phyloP scores from a whole-genome alignment of 2,888 invertebrate genomes.

The Cheilosia impressa region DNA sequence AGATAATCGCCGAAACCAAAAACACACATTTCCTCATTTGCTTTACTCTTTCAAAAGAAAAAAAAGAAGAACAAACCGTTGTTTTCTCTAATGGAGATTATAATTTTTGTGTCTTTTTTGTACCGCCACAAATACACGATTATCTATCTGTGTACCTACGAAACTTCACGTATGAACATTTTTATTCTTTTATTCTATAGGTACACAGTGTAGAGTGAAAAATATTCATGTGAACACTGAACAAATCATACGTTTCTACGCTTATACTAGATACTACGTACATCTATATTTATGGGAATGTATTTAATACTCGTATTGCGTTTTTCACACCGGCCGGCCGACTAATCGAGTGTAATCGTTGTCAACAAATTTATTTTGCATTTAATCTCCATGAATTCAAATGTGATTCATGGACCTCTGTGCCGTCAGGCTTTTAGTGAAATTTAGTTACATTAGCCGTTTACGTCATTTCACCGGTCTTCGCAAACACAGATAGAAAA shows the following conservation, averaged over 20 bases:
- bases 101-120: constrained; percentile 3
- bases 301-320: constrained; percentile 3
- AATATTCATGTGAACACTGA: constrained; percentile 51
- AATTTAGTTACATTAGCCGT: constrained; percentile 10
- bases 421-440: background rate
- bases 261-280: constrained; percentile 24
- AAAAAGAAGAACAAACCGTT: background rate
- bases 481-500: constrained; percentile 28
- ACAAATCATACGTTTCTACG: constrained; percentile 28
- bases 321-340: constrained; percentile 10
- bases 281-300: constrained; percentile 26
- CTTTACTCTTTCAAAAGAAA: constrained; percentile 1
- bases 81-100: constrained; percentile 1
- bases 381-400: constrained; percentile 10
- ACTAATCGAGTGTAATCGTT: constrained; percentile 21
- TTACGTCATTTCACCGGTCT: constrained; percentile 33
- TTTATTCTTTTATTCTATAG: constrained; percentile 53
- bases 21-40: constrained; percentile 19
- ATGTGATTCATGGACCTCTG: background rate
- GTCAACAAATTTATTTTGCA: constrained; percentile 20
- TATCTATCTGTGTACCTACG: constrained; percentile 36
- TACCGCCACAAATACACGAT: constrained; percentile 49
- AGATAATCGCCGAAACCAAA: constrained; percentile 10
- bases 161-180: constrained; percentile 49
- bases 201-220: constrained; percentile 44